A percentile compares a stretch with the other conserved stretches of the same genome.
These are phyloP conservation scores for Rousettus leschenaultii DNA, from an alignment of 2,113 vertebrate species.

Conservation along the genomic window DNA sequence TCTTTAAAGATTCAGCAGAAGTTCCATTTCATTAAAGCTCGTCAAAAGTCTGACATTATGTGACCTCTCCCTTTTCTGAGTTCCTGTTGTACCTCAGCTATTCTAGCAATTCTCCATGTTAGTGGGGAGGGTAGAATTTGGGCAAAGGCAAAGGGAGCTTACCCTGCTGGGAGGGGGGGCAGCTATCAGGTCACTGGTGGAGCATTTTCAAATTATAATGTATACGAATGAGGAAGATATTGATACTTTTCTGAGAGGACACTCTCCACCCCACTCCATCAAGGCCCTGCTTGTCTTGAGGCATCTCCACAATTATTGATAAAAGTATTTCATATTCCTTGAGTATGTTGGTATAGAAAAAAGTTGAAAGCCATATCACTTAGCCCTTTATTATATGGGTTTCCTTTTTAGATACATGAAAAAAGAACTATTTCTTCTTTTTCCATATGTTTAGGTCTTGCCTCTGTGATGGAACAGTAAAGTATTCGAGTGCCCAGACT, in stretches of 20 bases:
- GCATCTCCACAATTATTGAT: neutral
- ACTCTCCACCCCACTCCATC: neutral
- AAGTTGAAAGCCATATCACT: neutral
- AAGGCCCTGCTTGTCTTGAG: neutral
- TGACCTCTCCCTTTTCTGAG: neutral
- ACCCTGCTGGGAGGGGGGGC: rapidly evolving
- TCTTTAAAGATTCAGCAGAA: neutral
- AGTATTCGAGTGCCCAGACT: neutral
- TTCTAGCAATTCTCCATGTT: neutral
- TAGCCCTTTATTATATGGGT: neutral
- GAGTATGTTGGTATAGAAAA: neutral
- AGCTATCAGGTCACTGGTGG: neutral
- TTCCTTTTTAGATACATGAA: neutral
- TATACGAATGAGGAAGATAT: neutral
- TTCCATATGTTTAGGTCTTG: neutral
- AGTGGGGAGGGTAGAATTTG: neutral
- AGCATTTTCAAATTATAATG: neutral
- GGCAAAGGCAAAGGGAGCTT: neutral
- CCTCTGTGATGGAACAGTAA: neutral
- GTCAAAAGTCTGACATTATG: neutral
- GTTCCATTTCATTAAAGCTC: neutral
- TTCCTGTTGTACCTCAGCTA: neutral
- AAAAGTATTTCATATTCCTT: neutral
- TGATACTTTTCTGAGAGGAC: neutral
- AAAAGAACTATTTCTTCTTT: neutral